Evolutionary conservation across 2,113 vertebrate species (phyloP).

Genomic region (Cichladusa arquata): DNA sequence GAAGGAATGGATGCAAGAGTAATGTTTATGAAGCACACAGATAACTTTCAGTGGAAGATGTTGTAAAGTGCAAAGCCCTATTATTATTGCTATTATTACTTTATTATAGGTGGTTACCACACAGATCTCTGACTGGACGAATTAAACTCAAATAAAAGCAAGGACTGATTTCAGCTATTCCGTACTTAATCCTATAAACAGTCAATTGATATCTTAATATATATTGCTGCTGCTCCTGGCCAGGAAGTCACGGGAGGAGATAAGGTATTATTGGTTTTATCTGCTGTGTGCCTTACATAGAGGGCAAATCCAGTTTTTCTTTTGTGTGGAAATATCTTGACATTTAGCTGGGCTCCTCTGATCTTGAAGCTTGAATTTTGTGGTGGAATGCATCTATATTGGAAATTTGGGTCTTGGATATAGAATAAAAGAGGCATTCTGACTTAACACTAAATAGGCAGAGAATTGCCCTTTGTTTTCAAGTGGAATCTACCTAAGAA

Average conservation of each 20-base stretch:
- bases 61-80: constrained; percentile 8
- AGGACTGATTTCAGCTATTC: constrained; percentile 38
- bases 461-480: background rate
- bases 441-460: background rate
- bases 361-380: background rate
- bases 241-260: constrained; percentile 49
- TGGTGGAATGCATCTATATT: background rate
- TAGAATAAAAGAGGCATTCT: background rate
- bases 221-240: constrained; percentile 43
- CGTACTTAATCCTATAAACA: constrained; percentile 58
- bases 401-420: background rate
- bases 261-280: constrained; percentile 55
- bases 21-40: constrained; percentile 3
- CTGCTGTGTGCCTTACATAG: background rate
- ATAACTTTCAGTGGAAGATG: background rate
- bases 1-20: background rate
- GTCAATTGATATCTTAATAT: constrained; percentile 59
- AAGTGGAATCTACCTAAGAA: background rate
- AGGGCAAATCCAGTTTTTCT: constrained; percentile 3
- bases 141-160: constrained; percentile 61
- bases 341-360: background rate
- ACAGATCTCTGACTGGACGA: constrained; percentile 48
- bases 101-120: constrained; percentile 38
- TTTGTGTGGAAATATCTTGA: background rate
- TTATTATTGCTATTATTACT: constrained; percentile 38